Evolutionary conservation across 2,888 invertebrate genomes (phyloP), one percentile per base, ranked within the genome.

Genomic region (Lycia hirtaria): DNA sequence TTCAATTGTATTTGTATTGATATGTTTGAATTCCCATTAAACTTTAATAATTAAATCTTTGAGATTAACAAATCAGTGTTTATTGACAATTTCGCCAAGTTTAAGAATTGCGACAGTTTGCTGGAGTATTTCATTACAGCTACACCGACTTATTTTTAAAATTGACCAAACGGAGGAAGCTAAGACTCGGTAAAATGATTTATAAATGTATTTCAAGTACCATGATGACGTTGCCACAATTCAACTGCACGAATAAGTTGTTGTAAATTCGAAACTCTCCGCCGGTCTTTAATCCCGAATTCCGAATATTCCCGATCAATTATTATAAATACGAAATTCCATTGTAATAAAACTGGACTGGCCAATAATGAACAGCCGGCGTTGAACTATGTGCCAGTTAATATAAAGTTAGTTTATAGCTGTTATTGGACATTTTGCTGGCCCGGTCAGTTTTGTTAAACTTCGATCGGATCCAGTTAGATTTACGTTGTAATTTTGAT

Each of bases 281-380:
- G 59, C 55, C 40, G 43, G 52, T 37, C 78, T 81, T 85, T 80
- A 82, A 81, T 79, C 81, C 44, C n/a, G n/a, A n/a, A n/a, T n/a
- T n/a, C n/a, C n/a, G n/a, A n/a, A n/a, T n/a, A n/a, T n/a, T n/a
- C n/a, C n/a, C 78, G 82, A 81, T 84, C 86, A 58, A 64, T 64
- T 63, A 63, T 56, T 86, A 84, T 87, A 82, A 80, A 81, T 83
- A 83, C 86, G 78, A 78, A 82, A 82, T 87, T 83, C 76, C 78
- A 82, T 84, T 77, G 83, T 84, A 84, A 88, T 90, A 88, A 89
- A 89, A 87, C 81, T 81, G 85, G 73, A 76, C 78, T 71, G 62
- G 66, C 84, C 73, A 80, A 86, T 92, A 89, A 90, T 87, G 85
- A 87, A 86, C 91, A 88, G 83, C 76, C 83, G 90, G 88, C 76